Base-by-base conservation (phyloP, 2,888 invertebrate species). In the Sussaba pulchella region DNA sequence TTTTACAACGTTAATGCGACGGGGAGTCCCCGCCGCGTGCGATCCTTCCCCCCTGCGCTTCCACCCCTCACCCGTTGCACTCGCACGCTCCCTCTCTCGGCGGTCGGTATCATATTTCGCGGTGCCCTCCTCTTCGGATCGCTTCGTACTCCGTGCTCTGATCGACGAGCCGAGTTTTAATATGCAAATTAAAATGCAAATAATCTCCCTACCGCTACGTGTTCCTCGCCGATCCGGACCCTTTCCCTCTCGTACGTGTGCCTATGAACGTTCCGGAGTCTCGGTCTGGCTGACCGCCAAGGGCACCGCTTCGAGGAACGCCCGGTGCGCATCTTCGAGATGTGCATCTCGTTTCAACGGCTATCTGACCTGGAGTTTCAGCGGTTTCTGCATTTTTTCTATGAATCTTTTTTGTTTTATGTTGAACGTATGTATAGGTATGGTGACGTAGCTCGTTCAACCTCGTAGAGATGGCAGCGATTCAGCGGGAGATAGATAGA, bases 111-210 rank as follows among this genome's bases (percentile, higher is more conserved):
- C 89, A 86, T 89, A 90, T 91, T 91, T 90, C 88, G 87, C 87
- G 84, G 84, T 78, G 83, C 83, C 77, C 70, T 57, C 63, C 77
- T 72, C 50, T 59, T 31, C 57, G 41, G 24, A 36, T 36, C 57
- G 50, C 70, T 36, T n/a, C 78, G 63, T 41, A 86, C 85, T 83
- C 85, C 79, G 84, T 81, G 67, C 84, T 47, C 78, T 85, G 87
- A 90, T 89, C 86, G 87, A 87, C 88, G 87, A 89, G 86, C 81
- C 85, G 85, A 87, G 87, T 88, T 91, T 91, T 89, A 89, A 90
- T 91, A 91, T 91, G 91, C 88, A 90, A 90, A 91, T 91, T 90
- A 89, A 91, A 91, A 90, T 91, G 90, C 89, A 89, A 90, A 91
- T 91, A 88, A 85, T 86, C 85, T 83, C 84, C 81, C 80, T 73